Evolutionary conservation across 2,888 invertebrate species (phyloP), one percentile per base, ranked within the genome.

Genomic region (Seira ritae): DNA sequence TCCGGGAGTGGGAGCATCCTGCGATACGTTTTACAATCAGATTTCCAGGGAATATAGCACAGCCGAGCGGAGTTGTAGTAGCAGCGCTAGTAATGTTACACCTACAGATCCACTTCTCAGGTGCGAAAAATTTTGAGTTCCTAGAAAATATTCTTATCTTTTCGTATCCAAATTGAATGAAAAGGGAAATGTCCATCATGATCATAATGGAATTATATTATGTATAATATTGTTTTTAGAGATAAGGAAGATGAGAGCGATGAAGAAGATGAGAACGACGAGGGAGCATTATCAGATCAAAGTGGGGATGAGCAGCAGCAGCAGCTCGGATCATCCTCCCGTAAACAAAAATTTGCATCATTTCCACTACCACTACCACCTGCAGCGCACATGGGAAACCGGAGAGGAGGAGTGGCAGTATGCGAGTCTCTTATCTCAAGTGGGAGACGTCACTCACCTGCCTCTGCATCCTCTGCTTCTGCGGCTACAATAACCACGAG

Each of bases 171-270:
- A 42, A 42, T 42, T 4, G 12, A 42, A 15, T n/a, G 15, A 50
- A 15, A n/a, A 50, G 50, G 50, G 50, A 50, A 50, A 15, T 15
- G 65, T 65, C 15, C 1, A 3, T 65, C 23, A 65, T 20, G 19
- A 65, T 6, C 19, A 55, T 17, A 55, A 55, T 55, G 55, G 19
- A 55, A 31, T 2, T 8, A 31, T 8, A 31, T n/a, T 31, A 31
- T 8, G 2, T 31, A 8, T 4, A 50, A 50, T 50, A 42, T 42
- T n/a, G 31, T 50, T 73, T 46, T 1, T 42, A 83, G 83, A 74
- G 83, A 83, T 78, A 83, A 83, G 60, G 83, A 83, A 70, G 82
- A 83, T 1, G 72, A 70, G 19, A 70, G 70, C 17, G 75, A 76
- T 19, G 83, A 83, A 12, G 67, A 50, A 17, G 68, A 67, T 15